Evolutionary conservation across 2,888 invertebrate species (phyloP), one percentile per base, ranked within the genome.

Genomic region (Unio delphinus): DNA sequence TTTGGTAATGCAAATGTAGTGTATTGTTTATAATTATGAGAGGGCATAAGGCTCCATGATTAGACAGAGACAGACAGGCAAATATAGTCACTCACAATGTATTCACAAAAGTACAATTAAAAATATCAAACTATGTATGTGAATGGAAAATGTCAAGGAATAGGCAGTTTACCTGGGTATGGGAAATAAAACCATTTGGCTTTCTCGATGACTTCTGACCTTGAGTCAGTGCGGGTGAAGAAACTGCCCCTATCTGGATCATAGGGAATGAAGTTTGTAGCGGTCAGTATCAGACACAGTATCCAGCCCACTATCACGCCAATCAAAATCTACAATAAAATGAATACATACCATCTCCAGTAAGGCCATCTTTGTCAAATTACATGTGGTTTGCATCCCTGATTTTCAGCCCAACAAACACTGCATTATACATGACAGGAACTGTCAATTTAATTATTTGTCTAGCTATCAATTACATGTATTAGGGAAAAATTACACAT

Each of bases 151-250:
- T 45, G 15, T 45, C 15, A 45, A 45, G 45, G 45, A 45, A 45
- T 45, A 45, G 45, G 45, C 15, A 3, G 45, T 55, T 15, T 67
- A 81, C 86, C 84, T 71, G 95, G 95, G 60, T 95, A 93, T 92
- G 87, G 86, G 54, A 84, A 77, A 45, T 77, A 76, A 60, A 88
- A 79, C 88, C 88, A 88, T n/a, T 72, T 70, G 1, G 85, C 82
- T 57, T 80, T 74, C 4, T 70, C 62, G 15, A 88, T 58, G 18
- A 82, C 82, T 58, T 83, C 75, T 0, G 68, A 54, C 45, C 82
- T 74, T 8, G 79, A 80, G 75, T 88, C 88, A 6, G 87, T 87
- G 8, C 88, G 79, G 11, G 86, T 86, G 34, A 76, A 76, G 73
- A 79, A 87, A 26, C 79, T 75, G 11, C 72, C 68, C 45, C 70